Base-by-base conservation (phyloP, 1,140 invertebrate genomes). In the Latrodectus geometricus region DNA sequence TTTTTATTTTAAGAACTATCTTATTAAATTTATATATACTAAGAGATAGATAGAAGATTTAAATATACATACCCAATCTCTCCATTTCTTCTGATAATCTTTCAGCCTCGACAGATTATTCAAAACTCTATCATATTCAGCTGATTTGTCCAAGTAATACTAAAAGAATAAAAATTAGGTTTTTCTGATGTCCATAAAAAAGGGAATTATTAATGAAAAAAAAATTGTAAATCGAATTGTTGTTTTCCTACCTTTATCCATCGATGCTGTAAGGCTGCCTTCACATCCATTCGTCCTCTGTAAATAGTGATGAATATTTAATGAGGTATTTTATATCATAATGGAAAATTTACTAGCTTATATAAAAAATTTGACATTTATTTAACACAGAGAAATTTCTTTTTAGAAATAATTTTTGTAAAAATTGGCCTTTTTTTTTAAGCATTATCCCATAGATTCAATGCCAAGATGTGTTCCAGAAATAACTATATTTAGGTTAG, bases 221-320 rank as follows among this genome's bases (percentile, higher is more conserved):
- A 72, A 73, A 15, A 73, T 8, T 12, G 12, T 73, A 61, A 17
- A 61, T 0, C 11, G 12, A 73, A 15, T 73, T 35, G 8, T 48
- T 48, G 14, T 49, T 17, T 52, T 35, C 4, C 85, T 88, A 88
- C 88, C 76, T 93, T 93, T n/a, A 98, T 92, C 97, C 97, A 98
- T 0, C 96, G 95, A 92, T 98, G 97, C 85, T 93, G 92, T 23
- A 98, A 90, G 0, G 96, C 96, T 54, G 93, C 90, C 88, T 94
- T 94, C 0, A 97, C 94, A 90, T 96, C 95, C 92, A 98, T 92
- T 74, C 97, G 93, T 54, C 94, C 93, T 9, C 83, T 89, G 73
- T 12, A 80, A 88, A 72, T 17, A 73, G 8, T 8, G 54, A 61
- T 61, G 3, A 35, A 35, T 35, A 3, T 5, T 3, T 5, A 35